These are phyloP conservation scores for Natrix natrix DNA, from an alignment of 2,797 vertebrate species.

Conservation along the genomic window DNA sequence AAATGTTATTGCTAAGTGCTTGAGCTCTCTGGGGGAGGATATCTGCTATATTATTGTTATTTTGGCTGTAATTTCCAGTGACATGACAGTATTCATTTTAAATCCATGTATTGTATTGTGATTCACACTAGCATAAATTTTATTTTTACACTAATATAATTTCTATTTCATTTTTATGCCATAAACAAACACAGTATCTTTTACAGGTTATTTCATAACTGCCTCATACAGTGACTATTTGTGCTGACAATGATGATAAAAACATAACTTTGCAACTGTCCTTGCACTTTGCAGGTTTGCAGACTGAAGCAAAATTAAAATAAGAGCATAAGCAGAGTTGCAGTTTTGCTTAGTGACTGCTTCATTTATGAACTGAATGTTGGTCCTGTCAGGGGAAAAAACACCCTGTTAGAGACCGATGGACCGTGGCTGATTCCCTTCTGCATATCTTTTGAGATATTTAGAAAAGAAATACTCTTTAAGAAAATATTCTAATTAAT, in stretches of 20 bases:
- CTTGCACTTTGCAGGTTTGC: background rate
- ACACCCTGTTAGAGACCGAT: too few species aligned
- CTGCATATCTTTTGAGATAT: too few species aligned
- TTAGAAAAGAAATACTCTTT: too few species aligned
- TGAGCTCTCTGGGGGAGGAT: background rate
- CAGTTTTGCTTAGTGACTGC: background rate
- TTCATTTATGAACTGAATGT: background rate
- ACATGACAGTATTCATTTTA: background rate
- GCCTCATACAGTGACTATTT: background rate
- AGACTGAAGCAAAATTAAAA: background rate
- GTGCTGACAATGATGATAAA: background rate
- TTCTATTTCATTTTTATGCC: background rate
- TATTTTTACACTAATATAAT: background rate
- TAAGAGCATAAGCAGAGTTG: background rate
- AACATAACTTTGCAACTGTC: background rate
- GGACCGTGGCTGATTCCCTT: too few species aligned
- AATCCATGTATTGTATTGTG: background rate
- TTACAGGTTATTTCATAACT: background rate
- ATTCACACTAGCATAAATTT: background rate
- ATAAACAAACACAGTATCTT: background rate
- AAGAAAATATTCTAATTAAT: too few species aligned
- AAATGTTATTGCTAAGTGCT: background rate
- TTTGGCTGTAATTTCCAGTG: background rate
- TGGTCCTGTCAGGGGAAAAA: too few species aligned
- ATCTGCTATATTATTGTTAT: background rate